Percentiles rank a stretch among this genome's conserved stretches.
These are phyloP conservation scores for Hippolais icterina DNA, from an alignment of 2,113 vertebrate genomes.

Conservation along the genomic window DNA sequence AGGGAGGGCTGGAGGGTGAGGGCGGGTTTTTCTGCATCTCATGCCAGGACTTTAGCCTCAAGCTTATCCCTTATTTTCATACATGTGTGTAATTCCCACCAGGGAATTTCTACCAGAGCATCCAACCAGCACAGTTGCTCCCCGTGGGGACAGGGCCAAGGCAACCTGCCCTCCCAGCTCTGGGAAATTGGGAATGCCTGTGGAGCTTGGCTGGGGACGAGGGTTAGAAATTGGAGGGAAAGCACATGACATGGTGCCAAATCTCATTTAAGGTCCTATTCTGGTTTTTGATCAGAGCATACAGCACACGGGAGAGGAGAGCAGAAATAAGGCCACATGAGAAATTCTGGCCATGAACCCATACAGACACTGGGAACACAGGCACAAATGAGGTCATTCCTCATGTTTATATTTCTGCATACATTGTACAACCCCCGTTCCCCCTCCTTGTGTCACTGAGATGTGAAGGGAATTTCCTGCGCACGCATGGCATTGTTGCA, in stretches of 20 bases:
- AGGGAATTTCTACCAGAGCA: background rate
- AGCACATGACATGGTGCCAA: background rate
- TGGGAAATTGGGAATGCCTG: background rate
- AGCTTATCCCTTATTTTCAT: slow-evolving; percentile 23
- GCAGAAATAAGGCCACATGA: background rate
- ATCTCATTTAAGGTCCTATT: background rate
- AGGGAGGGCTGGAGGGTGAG: background rate
- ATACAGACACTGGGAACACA: background rate
- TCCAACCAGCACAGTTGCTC: background rate
- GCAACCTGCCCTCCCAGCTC: background rate
- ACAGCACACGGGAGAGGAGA: background rate
- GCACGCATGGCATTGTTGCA: background rate
- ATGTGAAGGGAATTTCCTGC: slow-evolving; percentile 36
- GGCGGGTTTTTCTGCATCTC: slow-evolving; percentile 9
- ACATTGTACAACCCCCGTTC: background rate
- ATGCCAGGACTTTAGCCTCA: background rate
- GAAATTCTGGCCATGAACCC: background rate
- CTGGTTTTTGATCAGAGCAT: background rate
- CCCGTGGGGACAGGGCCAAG: background rate
- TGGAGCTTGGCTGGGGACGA: background rate
- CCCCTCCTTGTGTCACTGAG: background rate
- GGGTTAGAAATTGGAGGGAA: background rate
- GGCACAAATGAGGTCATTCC: slow-evolving; percentile 18
- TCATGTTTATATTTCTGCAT: slow-evolving; percentile 20
- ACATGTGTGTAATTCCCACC: background rate